Evolutionary conservation across 1,140 invertebrate genomes (phyloP), one percentile per base, ranked within the genome.

Genomic region (Polyergus mexicanus): DNA sequence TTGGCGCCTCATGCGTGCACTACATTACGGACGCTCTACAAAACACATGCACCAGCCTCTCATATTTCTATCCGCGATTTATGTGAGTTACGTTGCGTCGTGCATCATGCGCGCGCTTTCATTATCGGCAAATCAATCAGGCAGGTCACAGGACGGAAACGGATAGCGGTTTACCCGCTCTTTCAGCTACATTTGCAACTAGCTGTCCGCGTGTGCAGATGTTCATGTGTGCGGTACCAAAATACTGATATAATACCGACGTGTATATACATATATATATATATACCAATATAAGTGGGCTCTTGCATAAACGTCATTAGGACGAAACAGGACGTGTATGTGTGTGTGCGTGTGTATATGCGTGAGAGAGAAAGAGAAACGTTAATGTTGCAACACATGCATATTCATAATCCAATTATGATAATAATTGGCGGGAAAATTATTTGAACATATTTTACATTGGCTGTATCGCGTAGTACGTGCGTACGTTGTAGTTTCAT

Each of bases 321-420:
- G 47, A 77, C 72, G 72, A 58, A 68, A 76, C 22, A 51, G 44
- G 13, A 16, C 16, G 3, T 41, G 11, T 13, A 3, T 47, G 11
- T 16, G 7, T 16, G 11, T 6, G 10, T 0, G 41, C 0, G 8
- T 41, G 8, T 41, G 41, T 44, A 10, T 41, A 3, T 41, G 44
- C 13, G 13, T 3, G 44, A 47, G 1, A 47, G 44, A 13, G 44
- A 47, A 13, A 19, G 47, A 51, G 44, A 47, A 11, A 47, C 11
- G 35, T 80, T 78, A 86, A 88, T 47, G 85, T 66, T 51, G 25
- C 47, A 63, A 35, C 19, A 22, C 68, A 74, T 87, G 68, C 87
- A 85, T 89, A 87, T 87, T 87, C 87, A 84, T 87, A 87, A 69
- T 58, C 77, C 80, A 87, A 83, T 89, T 77, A 65, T 65, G 87